Percentiles rank a stretch among this genome's conserved stretches.
Evolutionary conservation across 2,113 vertebrate species (phyloP).

Genomic region (Oreochromis tanganicae): DNA sequence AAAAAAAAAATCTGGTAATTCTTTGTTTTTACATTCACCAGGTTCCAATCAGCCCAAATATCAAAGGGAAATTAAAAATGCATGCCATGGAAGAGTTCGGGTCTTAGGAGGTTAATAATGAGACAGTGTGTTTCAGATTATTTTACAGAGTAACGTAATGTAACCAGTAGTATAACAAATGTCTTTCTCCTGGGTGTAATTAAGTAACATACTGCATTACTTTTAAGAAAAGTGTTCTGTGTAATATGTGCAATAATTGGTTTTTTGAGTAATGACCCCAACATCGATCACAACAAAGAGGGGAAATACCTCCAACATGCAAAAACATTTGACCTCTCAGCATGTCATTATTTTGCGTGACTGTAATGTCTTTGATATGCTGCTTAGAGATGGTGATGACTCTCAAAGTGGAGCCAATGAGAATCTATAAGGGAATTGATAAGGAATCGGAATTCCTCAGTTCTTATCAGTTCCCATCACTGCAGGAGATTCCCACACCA

Average conservation of each 20-base stretch:
- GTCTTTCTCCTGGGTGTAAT: not conserved
- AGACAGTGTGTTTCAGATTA: not conserved
- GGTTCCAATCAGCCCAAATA: no score
- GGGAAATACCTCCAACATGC: not conserved
- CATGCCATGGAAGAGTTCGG: no score
- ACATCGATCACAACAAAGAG: not conserved
- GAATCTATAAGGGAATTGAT: not conserved
- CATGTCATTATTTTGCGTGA: rapidly evolving
- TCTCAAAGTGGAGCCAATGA: not conserved
- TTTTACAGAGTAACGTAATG: not conserved
- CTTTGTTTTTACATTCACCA: no score
- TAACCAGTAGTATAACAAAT: not conserved
- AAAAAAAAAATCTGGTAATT: no score
- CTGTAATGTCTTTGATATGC: not conserved
- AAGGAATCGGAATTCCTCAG: not conserved
- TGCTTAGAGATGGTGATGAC: not conserved
- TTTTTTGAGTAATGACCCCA: not conserved
- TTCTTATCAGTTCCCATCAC: not conserved
- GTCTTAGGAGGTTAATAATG: not conserved
- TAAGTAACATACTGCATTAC: not conserved
- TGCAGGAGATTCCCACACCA: not conserved
- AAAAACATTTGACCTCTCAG: not conserved
- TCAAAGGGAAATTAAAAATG: no score
- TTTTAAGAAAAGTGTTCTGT: not conserved
- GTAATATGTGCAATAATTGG: not conserved